Evolutionary conservation across 2,797 vertebrate species (phyloP), one percentile per base, ranked within the genome.

Genomic region (Dermochelys coriacea): DNA sequence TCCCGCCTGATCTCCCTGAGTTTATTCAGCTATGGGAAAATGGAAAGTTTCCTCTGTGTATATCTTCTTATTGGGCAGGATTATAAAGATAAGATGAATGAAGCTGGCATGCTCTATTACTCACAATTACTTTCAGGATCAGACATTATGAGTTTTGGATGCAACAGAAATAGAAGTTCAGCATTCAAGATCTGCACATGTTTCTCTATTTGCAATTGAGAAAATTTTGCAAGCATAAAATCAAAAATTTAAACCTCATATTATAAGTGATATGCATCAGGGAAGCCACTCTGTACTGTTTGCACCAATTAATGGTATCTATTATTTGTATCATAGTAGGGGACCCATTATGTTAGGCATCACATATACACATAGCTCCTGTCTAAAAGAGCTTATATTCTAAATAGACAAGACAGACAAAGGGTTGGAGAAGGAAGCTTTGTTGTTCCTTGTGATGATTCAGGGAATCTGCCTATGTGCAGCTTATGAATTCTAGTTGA

Each of bases 181-280:
- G 94, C 86, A 95, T 85, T 94, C 82, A 79, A 93, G 82, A 95
- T 57, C 82, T 89, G 86, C 82, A 95, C 95, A 96, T 71, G 81
- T 87, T 96, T 95, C 94, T 96, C 41, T 61, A 88, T 91, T 87
- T 78, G 89, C 78, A 92, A 87, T 51, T 2, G 52, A 95, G 93
- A 91, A 95, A 64, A 88, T 81, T 95, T 93, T 83, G 77, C 86
- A 68, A 87, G 37, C 41, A 50, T 34, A 9, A 59, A 81, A 12
- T 19, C 64, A 89, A 84, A 94, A 95, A 95, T 89, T 80, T 89
- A 95, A 96, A 94, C 85, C 88, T 97, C 93, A 86, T 84, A 92
- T 96, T 94, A 88, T 94, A 34, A 92, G 61, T 57, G 50, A 82
- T 85, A 84, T 87, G 71, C 0, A 1, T 68, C 77, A 85, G 91